Conservation (phyloP, 2,797 vertebrate species). For the Leptodactylus fallax region DNA sequence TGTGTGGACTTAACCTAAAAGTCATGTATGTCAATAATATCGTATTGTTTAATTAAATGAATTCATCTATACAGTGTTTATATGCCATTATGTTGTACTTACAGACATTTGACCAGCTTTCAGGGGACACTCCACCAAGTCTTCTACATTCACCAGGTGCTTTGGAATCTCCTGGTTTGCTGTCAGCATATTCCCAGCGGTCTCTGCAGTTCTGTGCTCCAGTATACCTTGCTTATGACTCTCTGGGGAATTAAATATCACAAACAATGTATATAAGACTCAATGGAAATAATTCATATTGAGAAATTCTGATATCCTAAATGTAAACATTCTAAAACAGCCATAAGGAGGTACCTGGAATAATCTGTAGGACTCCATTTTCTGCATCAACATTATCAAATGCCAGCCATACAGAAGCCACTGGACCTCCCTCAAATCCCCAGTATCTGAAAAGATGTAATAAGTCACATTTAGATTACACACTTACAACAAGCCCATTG, state of each 20-base stretch:
- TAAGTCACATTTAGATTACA: background rate
- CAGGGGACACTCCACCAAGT: constrained; percentile 77
- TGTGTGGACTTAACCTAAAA: too few species aligned
- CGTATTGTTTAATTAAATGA: too few species aligned
- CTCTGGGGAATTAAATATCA: constrained; percentile 66
- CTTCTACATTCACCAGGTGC: constrained; percentile 73
- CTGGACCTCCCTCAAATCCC: constrained; percentile 80
- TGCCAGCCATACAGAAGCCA: constrained; percentile 81
- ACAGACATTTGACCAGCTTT: constrained; percentile 84
- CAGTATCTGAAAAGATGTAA: constrained; percentile 75
- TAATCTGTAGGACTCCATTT: constrained; percentile 80
- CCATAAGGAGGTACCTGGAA: constrained; percentile 75
- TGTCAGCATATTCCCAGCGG: constrained; percentile 79
- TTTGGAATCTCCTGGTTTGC: constrained; percentile 84
- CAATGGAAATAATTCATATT: too few species aligned
- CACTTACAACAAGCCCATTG: background rate
- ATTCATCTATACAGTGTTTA: too few species aligned
- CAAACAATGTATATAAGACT: background rate
- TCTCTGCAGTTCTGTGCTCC: constrained; percentile 72
- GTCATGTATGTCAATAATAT: too few species aligned
- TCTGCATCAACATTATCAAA: constrained; percentile 80
- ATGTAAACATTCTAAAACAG: too few species aligned
- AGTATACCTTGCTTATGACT: constrained; percentile 77
- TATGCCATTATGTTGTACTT: constrained; percentile 61
- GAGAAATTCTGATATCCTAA: background rate